Conservation (phyloP, 2,113 vertebrate species). For the Pelmatolapia mariae region DNA sequence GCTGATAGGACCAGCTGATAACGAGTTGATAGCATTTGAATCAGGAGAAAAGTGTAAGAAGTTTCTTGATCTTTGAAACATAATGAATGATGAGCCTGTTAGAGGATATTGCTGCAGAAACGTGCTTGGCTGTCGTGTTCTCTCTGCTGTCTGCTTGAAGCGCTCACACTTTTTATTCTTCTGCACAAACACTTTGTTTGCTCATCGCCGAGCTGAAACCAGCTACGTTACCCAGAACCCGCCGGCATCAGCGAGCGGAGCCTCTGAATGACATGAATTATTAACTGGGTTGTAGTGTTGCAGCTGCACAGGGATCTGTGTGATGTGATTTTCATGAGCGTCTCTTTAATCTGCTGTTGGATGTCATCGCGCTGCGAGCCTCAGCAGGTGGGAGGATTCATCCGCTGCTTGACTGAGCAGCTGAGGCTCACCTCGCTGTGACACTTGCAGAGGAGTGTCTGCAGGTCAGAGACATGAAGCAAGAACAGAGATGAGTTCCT, state of each 20-base stretch:
- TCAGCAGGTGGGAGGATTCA: constrained; percentile 11
- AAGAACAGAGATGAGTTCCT: background rate
- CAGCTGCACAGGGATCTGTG: background rate
- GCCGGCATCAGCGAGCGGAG: background rate
- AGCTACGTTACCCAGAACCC: background rate
- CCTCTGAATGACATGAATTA: background rate
- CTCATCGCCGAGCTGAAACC: background rate
- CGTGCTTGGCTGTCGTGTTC: background rate
- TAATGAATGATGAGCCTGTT: background rate
- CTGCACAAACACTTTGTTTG: background rate
- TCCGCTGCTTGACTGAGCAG: background rate
- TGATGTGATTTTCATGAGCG: constrained; percentile 22
- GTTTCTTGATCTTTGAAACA: background rate
- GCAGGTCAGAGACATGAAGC: background rate
- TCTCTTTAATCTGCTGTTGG: constrained; percentile 20
- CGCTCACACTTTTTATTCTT: background rate
- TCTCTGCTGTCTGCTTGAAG: background rate
- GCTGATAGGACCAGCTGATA: background rate
- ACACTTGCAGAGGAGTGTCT: background rate
- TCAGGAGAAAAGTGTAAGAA: background rate
- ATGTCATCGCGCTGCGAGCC: background rate
- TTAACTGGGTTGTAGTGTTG: background rate
- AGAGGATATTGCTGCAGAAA: background rate
- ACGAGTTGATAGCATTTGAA: background rate
- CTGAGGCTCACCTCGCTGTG: background rate